Percentiles rank a stretch among this genome's conserved stretches.
phyloP scores from a whole-genome alignment of 2,797 vertebrate genomes.

The Pseudocheirus occidentalis region DNA sequence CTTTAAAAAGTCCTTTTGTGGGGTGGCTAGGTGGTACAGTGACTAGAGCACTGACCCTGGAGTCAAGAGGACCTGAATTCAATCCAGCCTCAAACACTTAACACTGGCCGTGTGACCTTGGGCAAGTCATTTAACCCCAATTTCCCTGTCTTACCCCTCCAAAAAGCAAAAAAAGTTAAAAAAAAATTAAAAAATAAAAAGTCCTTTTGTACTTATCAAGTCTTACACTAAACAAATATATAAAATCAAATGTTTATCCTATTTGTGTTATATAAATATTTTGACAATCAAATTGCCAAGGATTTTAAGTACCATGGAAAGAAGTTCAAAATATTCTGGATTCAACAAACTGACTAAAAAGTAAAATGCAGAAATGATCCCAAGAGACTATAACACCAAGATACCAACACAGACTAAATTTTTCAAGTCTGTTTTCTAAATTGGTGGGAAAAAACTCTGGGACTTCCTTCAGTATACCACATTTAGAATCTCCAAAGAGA shows the following conservation, averaged over 20 bases:
- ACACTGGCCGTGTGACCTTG: too few relatives aligned
- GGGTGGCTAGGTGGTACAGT: too few relatives aligned
- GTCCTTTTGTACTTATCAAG: neutral
- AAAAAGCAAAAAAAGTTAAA: too few relatives aligned
- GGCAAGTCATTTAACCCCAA: too few relatives aligned
- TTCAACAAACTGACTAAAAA: neutral
- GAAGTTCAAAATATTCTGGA: constrained; percentile 23
- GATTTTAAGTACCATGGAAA: constrained; percentile 19
- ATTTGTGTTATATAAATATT: neutral
- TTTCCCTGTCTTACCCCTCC: too few relatives aligned
- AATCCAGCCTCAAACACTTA: too few relatives aligned
- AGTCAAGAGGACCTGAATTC: too few relatives aligned
- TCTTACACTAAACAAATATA: constrained; percentile 15
- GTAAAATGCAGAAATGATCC: neutral
- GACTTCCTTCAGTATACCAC: neutral
- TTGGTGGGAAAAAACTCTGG: neutral
- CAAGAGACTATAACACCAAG: neutral
- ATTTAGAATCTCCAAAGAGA: neutral
- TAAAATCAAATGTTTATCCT: constrained; percentile 9
- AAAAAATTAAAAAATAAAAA: neutral
- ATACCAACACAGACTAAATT: neutral
- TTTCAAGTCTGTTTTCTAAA: neutral
- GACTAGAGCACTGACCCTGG: too few relatives aligned
- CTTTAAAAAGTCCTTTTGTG: neutral
- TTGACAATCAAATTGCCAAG: neutral